Conservation (phyloP, 2,113 vertebrate species). For the Illadopsis cleaveri region DNA sequence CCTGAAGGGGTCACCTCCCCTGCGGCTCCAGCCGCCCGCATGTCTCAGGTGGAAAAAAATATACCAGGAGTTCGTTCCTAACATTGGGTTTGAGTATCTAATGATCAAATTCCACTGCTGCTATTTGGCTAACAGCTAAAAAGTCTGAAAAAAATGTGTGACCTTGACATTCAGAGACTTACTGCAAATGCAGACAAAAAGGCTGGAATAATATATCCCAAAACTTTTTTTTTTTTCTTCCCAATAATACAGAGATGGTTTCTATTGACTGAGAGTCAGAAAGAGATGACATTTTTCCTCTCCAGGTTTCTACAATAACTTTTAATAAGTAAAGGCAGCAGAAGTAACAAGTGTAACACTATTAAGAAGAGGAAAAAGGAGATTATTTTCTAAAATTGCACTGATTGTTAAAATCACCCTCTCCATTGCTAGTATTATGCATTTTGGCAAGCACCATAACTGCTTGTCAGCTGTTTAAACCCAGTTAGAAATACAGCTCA, state of each 20-base stretch:
- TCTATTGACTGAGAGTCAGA: background rate
- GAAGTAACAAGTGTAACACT: background rate
- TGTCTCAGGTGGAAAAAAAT: too few relatives aligned
- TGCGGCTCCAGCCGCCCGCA: too few relatives aligned
- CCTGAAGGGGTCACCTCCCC: too few relatives aligned
- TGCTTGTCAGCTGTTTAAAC: background rate
- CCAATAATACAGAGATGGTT: background rate
- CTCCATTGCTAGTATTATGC: background rate
- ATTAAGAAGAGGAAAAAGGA: background rate
- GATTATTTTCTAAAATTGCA: background rate
- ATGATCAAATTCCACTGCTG: background rate
- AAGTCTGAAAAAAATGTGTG: background rate
- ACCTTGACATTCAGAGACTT: background rate
- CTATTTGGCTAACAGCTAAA: background rate
- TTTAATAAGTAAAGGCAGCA: background rate
- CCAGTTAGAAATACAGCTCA: background rate
- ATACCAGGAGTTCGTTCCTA: too few relatives aligned
- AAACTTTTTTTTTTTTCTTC: background rate
- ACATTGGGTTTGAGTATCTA: constrained; percentile 3
- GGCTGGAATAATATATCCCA: background rate
- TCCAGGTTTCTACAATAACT: background rate
- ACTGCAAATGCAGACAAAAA: background rate
- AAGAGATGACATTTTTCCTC: background rate
- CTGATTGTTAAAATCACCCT: background rate
- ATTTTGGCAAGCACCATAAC: background rate